A percentile compares a stretch with the other conserved stretches of the same genome.
These are phyloP conservation scores for Siphonodentalium dalli DNA, from an alignment of 2,888 invertebrate species.

Conservation along the genomic window DNA sequence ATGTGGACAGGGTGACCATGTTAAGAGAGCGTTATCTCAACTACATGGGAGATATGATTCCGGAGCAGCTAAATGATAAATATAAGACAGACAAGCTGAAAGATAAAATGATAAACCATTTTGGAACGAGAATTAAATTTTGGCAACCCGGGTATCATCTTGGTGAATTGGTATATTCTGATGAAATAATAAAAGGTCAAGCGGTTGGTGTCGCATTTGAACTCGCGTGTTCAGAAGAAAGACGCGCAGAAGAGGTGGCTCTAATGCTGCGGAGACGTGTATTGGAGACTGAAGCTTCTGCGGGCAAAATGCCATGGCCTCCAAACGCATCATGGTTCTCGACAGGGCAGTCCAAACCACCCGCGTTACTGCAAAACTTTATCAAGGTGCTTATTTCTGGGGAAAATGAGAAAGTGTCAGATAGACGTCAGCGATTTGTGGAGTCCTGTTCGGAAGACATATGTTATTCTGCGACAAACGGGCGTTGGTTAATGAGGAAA, in stretches of 20 bases:
- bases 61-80: slow-evolving; percentile 3
- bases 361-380: neutral
- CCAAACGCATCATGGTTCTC: slow-evolving; percentile 1
- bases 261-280: slow-evolving; percentile 1
- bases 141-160: slow-evolving; percentile 8
- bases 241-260: slow-evolving; percentile 9
- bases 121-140: slow-evolving; percentile 4
- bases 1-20: slow-evolving; percentile 16
- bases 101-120: slow-evolving; percentile 9
- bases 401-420: neutral
- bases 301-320: slow-evolving; percentile 11
- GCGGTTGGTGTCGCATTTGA: slow-evolving; percentile 14
- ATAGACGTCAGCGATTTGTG: slow-evolving; percentile 2
- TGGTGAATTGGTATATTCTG: slow-evolving; percentile 12
- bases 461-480: slow-evolving; percentile 11
- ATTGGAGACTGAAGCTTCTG: neutral
- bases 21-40: slow-evolving; percentile 9
- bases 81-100: slow-evolving; percentile 19
- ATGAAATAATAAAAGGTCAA: slow-evolving; percentile 5
- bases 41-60: slow-evolving; percentile 3
- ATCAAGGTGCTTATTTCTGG: neutral
- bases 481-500: slow-evolving; percentile 9
- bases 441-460: slow-evolving; percentile 6
- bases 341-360: neutral
- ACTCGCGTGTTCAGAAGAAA: slow-evolving; percentile 9